Evolutionary conservation across 1,140 invertebrate species (phyloP).

Genomic region (Halictus rubicundus): DNA sequence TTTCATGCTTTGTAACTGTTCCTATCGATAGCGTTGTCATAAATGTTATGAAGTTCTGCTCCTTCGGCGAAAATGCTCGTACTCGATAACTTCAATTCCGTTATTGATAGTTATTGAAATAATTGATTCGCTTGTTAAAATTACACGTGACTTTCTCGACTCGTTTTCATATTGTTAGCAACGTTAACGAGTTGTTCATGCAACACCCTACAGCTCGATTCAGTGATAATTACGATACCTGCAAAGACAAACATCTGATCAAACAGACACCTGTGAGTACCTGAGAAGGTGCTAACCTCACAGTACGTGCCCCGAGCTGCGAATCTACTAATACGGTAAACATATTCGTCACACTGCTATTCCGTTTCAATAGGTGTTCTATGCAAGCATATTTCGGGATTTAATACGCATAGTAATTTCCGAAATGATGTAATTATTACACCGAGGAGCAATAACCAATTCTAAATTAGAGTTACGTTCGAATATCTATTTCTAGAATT

Average conservation of each 20-base stretch:
- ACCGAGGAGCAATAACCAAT: too few relatives aligned
- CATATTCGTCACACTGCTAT: background rate
- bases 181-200: background rate
- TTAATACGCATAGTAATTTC: too few relatives aligned
- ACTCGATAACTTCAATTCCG: background rate
- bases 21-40: background rate
- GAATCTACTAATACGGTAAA: background rate
- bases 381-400: too few relatives aligned
- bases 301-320: background rate
- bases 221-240: background rate
- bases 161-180: background rate
- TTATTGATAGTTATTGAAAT: background rate
- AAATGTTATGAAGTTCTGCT: background rate
- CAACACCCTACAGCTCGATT: too few relatives aligned
- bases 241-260: background rate
- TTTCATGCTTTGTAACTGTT: background rate
- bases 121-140: background rate
- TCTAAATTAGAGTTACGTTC: too few relatives aligned
- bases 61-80: background rate
- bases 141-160: background rate
- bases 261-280: conserved; percentile 1
- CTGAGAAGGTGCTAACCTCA: background rate
- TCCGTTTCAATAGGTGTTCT: background rate
- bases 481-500: too few relatives aligned
- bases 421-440: too few relatives aligned